phyloP scores from a whole-genome alignment of 2,113 vertebrate species.

The Mustela lutreola region DNA sequence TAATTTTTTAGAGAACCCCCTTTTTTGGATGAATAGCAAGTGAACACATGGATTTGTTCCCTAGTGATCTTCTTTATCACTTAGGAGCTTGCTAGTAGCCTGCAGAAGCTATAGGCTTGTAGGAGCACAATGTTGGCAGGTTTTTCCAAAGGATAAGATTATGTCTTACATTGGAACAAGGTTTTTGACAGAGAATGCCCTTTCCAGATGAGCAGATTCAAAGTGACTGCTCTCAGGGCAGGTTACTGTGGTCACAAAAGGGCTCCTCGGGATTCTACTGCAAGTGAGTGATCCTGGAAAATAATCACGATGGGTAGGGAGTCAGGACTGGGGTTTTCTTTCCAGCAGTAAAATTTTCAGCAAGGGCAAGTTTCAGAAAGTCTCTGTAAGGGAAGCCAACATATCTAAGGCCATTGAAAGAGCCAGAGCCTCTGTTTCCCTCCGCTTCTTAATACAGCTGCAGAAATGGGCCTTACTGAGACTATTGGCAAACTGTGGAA shows the following conservation, averaged over 20 bases:
- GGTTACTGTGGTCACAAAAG: not conserved
- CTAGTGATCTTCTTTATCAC: not conserved
- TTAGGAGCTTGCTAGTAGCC: not conserved
- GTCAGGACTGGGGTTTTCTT: not conserved
- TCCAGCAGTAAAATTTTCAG: not conserved
- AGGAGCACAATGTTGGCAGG: not conserved
- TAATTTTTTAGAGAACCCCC: not conserved
- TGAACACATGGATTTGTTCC: not conserved
- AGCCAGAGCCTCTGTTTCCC: not conserved
- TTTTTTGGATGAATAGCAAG: not conserved
- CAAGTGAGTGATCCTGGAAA: not conserved
- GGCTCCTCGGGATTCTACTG: not conserved
- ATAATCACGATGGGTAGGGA: not conserved
- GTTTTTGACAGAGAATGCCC: not conserved
- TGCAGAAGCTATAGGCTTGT: not conserved
- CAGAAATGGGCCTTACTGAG: not conserved
- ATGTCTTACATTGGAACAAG: not conserved
- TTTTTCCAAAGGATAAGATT: not conserved
- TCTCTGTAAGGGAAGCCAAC: not conserved
- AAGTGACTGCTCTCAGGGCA: not conserved
- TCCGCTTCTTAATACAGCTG: not conserved
- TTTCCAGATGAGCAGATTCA: constrained; percentile 23
- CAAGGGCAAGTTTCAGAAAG: not conserved
- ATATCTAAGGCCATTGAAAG: not conserved
- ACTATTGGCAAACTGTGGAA: too few relatives aligned